Conservation (phyloP, 2,888 invertebrate species). For the Punctoribates punctum region DNA sequence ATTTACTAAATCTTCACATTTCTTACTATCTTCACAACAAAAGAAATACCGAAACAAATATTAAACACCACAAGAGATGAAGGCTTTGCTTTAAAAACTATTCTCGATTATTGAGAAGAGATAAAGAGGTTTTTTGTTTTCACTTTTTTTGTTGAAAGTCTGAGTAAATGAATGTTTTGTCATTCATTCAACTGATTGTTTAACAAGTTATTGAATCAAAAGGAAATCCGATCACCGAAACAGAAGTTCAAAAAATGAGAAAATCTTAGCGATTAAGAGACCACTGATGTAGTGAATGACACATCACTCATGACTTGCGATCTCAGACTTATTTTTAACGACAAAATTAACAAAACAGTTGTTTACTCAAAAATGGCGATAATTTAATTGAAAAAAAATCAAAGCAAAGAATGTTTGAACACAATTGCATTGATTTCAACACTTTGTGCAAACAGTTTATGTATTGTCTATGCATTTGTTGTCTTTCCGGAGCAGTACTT, state of each 20-base stretch:
- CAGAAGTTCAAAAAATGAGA: background rate
- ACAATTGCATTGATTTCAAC: background rate
- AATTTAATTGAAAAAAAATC: background rate
- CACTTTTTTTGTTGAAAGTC: no score
- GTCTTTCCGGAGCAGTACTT: conserved; percentile 1
- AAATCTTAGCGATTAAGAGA: background rate
- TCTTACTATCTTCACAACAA: no score
- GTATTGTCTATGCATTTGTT: background rate
- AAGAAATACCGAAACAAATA: no score
- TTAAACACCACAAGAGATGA: no score
- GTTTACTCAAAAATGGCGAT: background rate
- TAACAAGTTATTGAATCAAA: no score
- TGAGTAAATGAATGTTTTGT: no score
- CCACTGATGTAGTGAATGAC: background rate
- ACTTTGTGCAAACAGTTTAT: background rate
- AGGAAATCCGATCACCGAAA: no score
- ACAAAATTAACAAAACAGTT: background rate
- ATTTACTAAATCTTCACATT: no score
- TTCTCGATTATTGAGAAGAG: no score
- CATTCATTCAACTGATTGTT: background rate
- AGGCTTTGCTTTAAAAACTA: no score
- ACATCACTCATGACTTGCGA: conserved; percentile 25
- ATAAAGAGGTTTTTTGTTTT: no score
- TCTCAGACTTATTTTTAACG: background rate
- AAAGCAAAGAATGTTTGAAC: background rate